Percentiles rank a stretch among this genome's conserved stretches.
These are phyloP conservation scores for Sinelater perroti DNA, from an alignment of 2,888 invertebrate species.

Conservation along the genomic window DNA sequence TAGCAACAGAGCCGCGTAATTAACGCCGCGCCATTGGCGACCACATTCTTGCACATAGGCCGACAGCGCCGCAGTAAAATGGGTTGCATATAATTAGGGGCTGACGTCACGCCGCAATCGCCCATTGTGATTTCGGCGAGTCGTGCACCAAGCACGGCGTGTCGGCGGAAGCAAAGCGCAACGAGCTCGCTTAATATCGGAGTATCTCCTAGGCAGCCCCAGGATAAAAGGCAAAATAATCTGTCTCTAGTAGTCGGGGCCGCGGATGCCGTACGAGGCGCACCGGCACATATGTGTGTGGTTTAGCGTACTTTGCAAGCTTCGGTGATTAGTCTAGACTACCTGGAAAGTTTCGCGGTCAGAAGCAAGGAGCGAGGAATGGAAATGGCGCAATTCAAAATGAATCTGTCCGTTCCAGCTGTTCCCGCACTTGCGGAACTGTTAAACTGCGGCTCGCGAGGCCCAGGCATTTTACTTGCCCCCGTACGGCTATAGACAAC, in stretches of 20 bases:
- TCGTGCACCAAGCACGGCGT: too few relatives aligned
- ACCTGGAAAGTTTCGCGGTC: constrained; percentile 59
- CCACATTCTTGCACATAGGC: neutral
- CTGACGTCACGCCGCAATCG: too few relatives aligned
- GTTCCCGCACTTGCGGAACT: constrained; percentile 57
- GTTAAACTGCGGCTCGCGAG: constrained; percentile 46
- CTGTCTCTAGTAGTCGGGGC: constrained; percentile 21
- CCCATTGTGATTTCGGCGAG: too few relatives aligned
- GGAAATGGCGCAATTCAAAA: constrained; percentile 59
- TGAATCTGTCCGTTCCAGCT: constrained; percentile 62
- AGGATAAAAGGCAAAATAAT: constrained; percentile 25
- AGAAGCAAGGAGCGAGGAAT: constrained; percentile 58
- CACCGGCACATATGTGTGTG: constrained; percentile 32
- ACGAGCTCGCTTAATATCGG: constrained; percentile 14
- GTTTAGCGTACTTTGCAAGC: constrained; percentile 46
- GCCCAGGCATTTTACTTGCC: constrained; percentile 36
- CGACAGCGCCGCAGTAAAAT: too few relatives aligned
- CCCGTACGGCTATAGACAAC: constrained; percentile 4
- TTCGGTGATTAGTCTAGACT: constrained; percentile 56
- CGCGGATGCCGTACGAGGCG: constrained; percentile 26
- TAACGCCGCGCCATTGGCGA: too few relatives aligned
- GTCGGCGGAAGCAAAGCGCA: constrained; percentile 8
- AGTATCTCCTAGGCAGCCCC: constrained; percentile 10
- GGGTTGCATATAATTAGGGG: neutral
- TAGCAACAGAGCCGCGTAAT: neutral